Evolutionary conservation across 64 coral and sea anemone genomes (phyloP), one percentile per base, ranked within the genome.

Genomic region (Dendronephthya gigantea): DNA sequence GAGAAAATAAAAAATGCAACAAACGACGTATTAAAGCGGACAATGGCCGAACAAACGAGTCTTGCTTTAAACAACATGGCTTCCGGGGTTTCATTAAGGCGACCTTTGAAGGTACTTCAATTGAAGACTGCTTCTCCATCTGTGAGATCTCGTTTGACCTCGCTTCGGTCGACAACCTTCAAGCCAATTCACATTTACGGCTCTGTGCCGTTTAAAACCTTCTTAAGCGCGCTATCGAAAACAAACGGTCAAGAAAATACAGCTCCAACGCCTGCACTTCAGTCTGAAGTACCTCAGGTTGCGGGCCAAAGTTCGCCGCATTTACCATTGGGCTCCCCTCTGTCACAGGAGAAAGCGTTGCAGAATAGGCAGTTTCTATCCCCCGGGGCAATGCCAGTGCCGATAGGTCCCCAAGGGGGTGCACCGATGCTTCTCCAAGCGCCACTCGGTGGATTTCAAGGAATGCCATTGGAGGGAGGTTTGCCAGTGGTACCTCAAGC

Each of bases 181-280:
- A 79, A 79, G 37, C 72, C 72, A 36, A 79, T 79, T 79, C 72
- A 79, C 36, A 79, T 79, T 79, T 79, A 79, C 22, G 72, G 72
- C 0, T 79, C 72, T 8, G 72, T 79, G 2, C 72, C 72, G 15
- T 79, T 79, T 34, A 79, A 79, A 19, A 33, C n/a, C 15, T 79
- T 79, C 29, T 34, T 79, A 35, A 79, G 72, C 16, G 72, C 72
- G 30, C 32, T 79, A 9, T 79, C 72, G 9, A 79, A 79, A 79
- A 35, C 72, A n/a, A 62, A 62, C 29, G 9, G 72, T 79, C 0
- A 79, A 79, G 32, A 34, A 36, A 35, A 8, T 8, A 34, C 9
- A 35, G 30, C 72, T 9, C 31, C 72, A 9, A 16, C 72, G 9
- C 72, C 72, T 8, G 2, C 36, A 9, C 15, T 36, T 13, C 13